Base-by-base conservation (phyloP, 1,140 invertebrate species). In the Xylocopa sonorina region DNA sequence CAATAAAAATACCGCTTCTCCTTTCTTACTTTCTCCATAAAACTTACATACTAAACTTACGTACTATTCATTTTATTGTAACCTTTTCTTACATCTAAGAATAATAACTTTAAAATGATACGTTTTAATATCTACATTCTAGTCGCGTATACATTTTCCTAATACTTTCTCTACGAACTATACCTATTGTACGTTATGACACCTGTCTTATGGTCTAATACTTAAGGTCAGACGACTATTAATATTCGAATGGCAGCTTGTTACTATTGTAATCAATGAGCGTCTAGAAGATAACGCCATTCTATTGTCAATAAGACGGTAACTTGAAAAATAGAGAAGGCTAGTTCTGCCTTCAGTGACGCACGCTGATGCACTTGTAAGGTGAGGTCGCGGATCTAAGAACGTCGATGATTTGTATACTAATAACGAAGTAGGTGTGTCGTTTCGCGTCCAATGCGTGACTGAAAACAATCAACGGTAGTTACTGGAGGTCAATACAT, bases 371-470 rank as follows among this genome's bases (percentile, higher is more conserved):
- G 62, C 41, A 72, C 18, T 24, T 24, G 32, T 21, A 18, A 38
- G 41, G 2, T 64, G 41, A 66, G 4, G 9, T 4, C 46, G 63
- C 24, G 46, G 32, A 66, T 64, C 63, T 66, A 66, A 66, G 18
- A 48, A 58, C 16, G 21, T 21, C 38, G 29, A 32, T 73, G 57
- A 38, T 62, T 62, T 34, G 29, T 1, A 51, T 50, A 63, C 16
- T 12, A 57, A 29, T 53, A 12, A 60, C 29, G 24, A 66, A 32
- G 16, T 46, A 46, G 24, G 24, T 63, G 16, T 27, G 16, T 14
- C 16, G 24, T 64, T 46, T 29, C 18, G 29, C 46, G 12, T 12
- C 34, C 21, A 12, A 58, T 16, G 41, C 5, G 14, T 43, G 24
- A 29, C 41, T 29, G 41, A 64, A 29, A 64, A 18, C 24, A 46